Evolutionary conservation across 2,797 vertebrate genomes (phyloP).

Genomic region (Eutrigla gurnardus): DNA sequence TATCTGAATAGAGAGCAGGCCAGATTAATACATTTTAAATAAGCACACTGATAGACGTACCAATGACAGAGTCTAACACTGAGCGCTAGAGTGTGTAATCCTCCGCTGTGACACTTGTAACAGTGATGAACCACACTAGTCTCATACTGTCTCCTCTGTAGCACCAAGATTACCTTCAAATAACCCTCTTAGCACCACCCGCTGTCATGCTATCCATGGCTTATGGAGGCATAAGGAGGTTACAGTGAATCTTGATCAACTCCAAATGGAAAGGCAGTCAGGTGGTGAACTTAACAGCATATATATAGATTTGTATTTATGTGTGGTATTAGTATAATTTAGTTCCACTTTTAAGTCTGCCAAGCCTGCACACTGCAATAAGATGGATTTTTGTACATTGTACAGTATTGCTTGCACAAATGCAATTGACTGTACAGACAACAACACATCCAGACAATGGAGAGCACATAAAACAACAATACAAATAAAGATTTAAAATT

Average conservation of each 20-base stretch:
- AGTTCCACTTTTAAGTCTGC: neutral
- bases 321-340: neutral
- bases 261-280: slow-evolving; percentile 44
- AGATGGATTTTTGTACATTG: neutral
- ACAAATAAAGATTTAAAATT: too few relatives aligned
- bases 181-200: slow-evolving; percentile 81
- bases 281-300: slow-evolving; percentile 49
- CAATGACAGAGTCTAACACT: slow-evolving; percentile 29
- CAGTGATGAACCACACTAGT: slow-evolving; percentile 40
- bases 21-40: neutral
- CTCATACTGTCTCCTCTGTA: slow-evolving; percentile 53
- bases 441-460: neutral
- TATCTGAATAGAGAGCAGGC: neutral
- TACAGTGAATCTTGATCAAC: slow-evolving; percentile 72
- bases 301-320: slow-evolving; percentile 42
- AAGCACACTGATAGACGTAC: neutral
- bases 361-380: neutral
- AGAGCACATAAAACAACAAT: neutral
- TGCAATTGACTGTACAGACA: neutral
- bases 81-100: slow-evolving; percentile 28
- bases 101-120: slow-evolving; percentile 1
- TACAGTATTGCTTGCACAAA: neutral
- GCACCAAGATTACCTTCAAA: slow-evolving; percentile 74
- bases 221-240: slow-evolving; percentile 76
- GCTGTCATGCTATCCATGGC: slow-evolving; percentile 75